These are phyloP conservation scores for Conger conger DNA, from an alignment of 2,113 vertebrate species.

Conservation along the genomic window DNA sequence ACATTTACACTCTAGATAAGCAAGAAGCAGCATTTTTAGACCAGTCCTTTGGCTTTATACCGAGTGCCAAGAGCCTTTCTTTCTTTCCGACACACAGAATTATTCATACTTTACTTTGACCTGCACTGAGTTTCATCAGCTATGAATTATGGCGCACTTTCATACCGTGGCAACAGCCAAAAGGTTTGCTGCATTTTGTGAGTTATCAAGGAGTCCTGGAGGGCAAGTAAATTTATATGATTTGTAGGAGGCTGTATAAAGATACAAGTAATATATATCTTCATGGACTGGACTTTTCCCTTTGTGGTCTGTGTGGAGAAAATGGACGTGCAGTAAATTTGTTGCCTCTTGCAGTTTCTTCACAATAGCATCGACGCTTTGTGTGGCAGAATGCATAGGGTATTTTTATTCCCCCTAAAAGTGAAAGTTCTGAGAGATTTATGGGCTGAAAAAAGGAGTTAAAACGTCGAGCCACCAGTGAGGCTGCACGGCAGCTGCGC, in stretches of 20 bases:
- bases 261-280: neutral
- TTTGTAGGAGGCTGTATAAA: neutral
- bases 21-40: neutral
- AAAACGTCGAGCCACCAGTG: neutral
- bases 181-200: neutral
- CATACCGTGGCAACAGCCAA: neutral
- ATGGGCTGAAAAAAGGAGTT: neutral
- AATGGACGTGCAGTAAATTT: neutral
- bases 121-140: neutral
- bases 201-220: neutral
- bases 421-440: constrained; percentile 17
- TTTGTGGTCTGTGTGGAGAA: neutral
- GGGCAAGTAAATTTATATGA: neutral
- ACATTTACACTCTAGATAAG: neutral
- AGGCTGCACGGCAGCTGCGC: neutral
- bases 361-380: neutral
- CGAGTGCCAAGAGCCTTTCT: neutral
- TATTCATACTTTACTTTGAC: neutral
- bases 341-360: neutral
- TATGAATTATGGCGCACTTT: neutral
- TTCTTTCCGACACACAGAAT: neutral
- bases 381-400: neutral
- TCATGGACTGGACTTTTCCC: neutral
- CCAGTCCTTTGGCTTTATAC: neutral
- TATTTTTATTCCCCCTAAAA: constrained; percentile 8